Percentiles rank a stretch among this genome's conserved stretches.
phyloP scores from a whole-genome alignment of 1,140 invertebrate species.

The Brachionus rotundiformis region DNA sequence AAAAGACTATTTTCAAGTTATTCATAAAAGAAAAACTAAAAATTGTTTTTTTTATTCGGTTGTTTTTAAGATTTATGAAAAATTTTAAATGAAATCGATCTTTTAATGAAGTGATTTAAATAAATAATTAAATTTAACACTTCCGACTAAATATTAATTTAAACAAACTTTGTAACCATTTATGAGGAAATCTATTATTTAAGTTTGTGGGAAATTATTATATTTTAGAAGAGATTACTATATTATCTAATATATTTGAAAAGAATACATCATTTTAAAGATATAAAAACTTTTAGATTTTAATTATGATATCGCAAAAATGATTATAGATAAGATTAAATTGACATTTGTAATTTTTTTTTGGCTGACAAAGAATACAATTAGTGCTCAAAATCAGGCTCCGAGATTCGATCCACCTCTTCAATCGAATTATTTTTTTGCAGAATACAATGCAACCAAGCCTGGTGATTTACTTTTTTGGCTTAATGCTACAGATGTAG shows the following conservation, averaged over 20 bases:
- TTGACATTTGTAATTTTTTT: neutral
- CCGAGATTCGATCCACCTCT: conserved; percentile 34
- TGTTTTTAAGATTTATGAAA: neutral
- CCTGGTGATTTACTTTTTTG: conserved; percentile 48
- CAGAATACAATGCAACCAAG: conserved; percentile 36
- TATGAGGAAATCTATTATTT: neutral
- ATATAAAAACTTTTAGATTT: conserved; percentile 22
- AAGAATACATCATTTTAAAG: neutral
- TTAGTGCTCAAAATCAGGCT: conserved; percentile 47
- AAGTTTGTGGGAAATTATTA: neutral
- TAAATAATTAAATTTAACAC: conserved; percentile 13
- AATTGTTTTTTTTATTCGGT: neutral
- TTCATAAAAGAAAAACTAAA: neutral
- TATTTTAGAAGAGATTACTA: neutral
- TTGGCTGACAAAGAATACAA: neutral
- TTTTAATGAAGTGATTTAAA: conserved; percentile 16
- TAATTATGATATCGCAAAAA: neutral
- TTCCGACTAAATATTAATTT: conserved; percentile 4
- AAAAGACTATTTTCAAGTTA: neutral
- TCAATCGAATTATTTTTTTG: conserved; percentile 44
- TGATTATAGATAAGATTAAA: neutral
- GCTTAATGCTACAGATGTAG: conserved; percentile 37
- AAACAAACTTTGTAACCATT: conserved; percentile 5
- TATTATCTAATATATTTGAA: conserved; percentile 11
- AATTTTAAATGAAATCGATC: neutral